Percentiles rank a stretch among this genome's conserved stretches.
These are phyloP conservation scores for Ectropis crepuscularia DNA, from an alignment of 2,888 invertebrate species.

Conservation along the genomic window DNA sequence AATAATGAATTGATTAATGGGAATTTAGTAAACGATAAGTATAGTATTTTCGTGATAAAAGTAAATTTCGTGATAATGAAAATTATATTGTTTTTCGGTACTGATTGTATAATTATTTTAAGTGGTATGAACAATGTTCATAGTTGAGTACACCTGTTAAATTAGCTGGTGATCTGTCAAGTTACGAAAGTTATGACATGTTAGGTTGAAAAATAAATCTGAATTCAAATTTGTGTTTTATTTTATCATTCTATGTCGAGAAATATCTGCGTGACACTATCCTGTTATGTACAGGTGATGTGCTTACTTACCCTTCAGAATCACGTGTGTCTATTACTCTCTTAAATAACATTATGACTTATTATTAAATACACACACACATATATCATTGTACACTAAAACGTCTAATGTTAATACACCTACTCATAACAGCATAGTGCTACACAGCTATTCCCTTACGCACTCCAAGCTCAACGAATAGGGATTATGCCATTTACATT, in stretches of 20 bases:
- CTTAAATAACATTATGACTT: too few species aligned
- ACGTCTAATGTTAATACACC: too few species aligned
- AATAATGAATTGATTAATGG: slow-evolving; percentile 74
- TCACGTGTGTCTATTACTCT: too few species aligned
- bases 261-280: too few species aligned
- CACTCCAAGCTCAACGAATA: too few species aligned
- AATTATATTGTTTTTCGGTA: slow-evolving; percentile 75
- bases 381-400: too few species aligned
- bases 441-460: too few species aligned
- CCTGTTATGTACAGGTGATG: too few species aligned
- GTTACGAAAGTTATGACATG: slow-evolving; percentile 79
- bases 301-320: too few species aligned
- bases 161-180: slow-evolving; percentile 81
- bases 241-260: slow-evolving; percentile 38
- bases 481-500: too few species aligned
- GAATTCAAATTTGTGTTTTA: slow-evolving; percentile 71
- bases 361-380: too few species aligned
- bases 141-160: slow-evolving; percentile 81
- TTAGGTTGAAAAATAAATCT: slow-evolving; percentile 83
- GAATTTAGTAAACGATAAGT: slow-evolving; percentile 79
- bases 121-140: slow-evolving; percentile 83
- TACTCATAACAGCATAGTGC: too few species aligned
- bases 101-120: slow-evolving; percentile 80
- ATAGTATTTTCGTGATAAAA: slow-evolving; percentile 83
- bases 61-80: slow-evolving; percentile 81